Base-by-base conservation (phyloP, 1,140 invertebrate genomes). In the Pogonomyrmex barbatus region DNA sequence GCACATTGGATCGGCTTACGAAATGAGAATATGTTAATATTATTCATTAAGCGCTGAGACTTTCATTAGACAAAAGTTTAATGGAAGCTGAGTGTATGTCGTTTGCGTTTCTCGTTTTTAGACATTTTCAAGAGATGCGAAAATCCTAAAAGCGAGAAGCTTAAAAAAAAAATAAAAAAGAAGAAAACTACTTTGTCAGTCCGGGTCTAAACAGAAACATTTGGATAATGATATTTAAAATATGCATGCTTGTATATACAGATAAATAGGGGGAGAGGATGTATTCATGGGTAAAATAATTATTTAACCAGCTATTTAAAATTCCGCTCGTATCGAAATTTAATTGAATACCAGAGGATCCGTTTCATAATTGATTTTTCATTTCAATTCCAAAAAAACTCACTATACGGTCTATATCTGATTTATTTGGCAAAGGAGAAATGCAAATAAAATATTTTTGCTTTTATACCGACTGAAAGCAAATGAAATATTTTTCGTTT, bases 401-500 rank as follows among this genome's bases (percentile, higher is more conserved):
- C 12, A 42, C 24, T 24, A 24, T 24, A 52, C 12, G 12, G 47
- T n/a, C 33, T 30, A 36, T 68, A 42, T 42, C n/a, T 52, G 47
- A 68, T 81, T 78, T 81, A 33, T n/a, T 3, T 42, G 39, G 5
- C 47, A 33, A 30, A 42, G 67, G 14, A 10, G 4, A 70, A 24
- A 54, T 2, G 17, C 17, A 65, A 47, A 78, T 63, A 78, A 63
- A 78, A 63, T 78, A 63, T 78, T 56, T 24, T 70, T 58, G 36
- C 50, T 70, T 45, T 45, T 9, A n/a, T 30, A 12, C 14, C 3
- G 36, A 36, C 50, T 45, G 58, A 70, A 81, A 81, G 39, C 36
- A 73, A 82, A 83, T 60, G 47, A 73, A 47, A 60, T 75, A 60
- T 83, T 73, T 83, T 47, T 56, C 30, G 10, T 50, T 83, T 83